phyloP scores from a whole-genome alignment of 2,888 invertebrate genomes.

The Cecidostiba fungosa region DNA sequence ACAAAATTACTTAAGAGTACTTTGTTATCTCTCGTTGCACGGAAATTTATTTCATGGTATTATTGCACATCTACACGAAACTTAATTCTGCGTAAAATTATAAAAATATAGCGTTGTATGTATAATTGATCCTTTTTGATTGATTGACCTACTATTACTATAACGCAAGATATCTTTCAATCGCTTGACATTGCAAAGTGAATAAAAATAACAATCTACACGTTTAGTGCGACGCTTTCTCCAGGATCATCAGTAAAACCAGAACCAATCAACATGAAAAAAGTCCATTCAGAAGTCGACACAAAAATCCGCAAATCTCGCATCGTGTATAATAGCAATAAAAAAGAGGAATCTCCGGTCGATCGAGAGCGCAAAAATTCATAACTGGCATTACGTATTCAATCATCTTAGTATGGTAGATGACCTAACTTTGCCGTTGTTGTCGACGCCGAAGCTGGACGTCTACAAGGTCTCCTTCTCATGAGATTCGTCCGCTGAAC shows the following conservation, averaged over 20 bases:
- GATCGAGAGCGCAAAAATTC: not conserved
- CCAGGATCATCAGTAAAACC: conserved; percentile 3
- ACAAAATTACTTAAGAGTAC: conserved; percentile 10
- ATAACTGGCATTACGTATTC: conserved; percentile 29
- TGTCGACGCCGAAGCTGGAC: conserved; percentile 86
- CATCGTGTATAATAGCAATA: not conserved
- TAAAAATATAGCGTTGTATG: not conserved
- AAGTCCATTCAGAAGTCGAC: not conserved
- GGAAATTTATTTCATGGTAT: conserved; percentile 23
- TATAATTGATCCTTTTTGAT: conserved; percentile 11
- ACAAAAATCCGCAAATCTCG: conserved; percentile 19
- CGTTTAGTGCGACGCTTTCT: not conserved
- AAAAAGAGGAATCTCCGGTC: not conserved
- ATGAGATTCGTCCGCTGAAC: conserved; percentile 82
- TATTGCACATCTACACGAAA: too few relatives aligned
- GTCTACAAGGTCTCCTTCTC: conserved; percentile 83
- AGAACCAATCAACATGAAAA: not conserved
- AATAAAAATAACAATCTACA: conserved; percentile 11
- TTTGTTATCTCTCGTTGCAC: not conserved
- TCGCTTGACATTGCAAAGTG: conserved; percentile 19
- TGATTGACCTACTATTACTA: conserved; percentile 25
- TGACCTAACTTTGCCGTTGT: conserved; percentile 88
- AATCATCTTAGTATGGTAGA: conserved; percentile 82
- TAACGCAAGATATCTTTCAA: conserved; percentile 22
- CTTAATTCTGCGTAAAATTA: conserved; percentile 10